Conservation (phyloP, 2,888 invertebrate species). For the Scotopteryx bipunctaria region DNA sequence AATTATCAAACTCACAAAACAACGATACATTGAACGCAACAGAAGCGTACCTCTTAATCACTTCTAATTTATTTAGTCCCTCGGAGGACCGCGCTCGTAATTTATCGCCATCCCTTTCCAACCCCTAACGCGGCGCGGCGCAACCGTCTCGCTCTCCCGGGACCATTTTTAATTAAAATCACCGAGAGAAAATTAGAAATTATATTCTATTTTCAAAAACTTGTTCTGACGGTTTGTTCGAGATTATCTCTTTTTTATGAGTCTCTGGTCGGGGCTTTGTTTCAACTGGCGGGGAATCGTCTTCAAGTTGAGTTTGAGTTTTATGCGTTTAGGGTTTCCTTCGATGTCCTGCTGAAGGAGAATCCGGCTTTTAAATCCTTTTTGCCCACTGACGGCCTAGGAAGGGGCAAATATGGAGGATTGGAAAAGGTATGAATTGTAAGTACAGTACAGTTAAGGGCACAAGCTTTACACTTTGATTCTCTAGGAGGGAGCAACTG, state of each 20-base stretch:
- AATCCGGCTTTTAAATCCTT: slow-evolving; percentile 6
- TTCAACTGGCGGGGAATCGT: slow-evolving; percentile 77
- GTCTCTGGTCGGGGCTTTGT: slow-evolving; percentile 77
- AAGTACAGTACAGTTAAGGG: too few species aligned
- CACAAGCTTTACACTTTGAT: too few species aligned
- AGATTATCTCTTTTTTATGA: slow-evolving; percentile 83
- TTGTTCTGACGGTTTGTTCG: slow-evolving; percentile 81
- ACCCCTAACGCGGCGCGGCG: slow-evolving; percentile 54
- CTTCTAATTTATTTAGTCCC: slow-evolving; percentile 83
- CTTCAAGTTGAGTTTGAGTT: slow-evolving; percentile 66
- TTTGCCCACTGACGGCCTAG: too few species aligned
- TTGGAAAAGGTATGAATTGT: too few species aligned
- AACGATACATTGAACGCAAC: slow-evolving; percentile 68
- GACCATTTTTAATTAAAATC: slow-evolving; percentile 84
- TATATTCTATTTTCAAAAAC: slow-evolving; percentile 84
- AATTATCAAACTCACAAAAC: slow-evolving; percentile 61
- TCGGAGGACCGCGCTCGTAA: slow-evolving; percentile 72
- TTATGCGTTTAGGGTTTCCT: slow-evolving; percentile 40
- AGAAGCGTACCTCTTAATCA: slow-evolving; percentile 82
- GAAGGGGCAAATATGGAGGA: too few species aligned
- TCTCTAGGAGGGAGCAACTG: too few species aligned
- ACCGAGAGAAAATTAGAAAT: slow-evolving; percentile 83
- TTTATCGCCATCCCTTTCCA: slow-evolving; percentile 76
- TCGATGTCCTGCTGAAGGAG: not conserved
- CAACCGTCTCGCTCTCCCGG: slow-evolving; percentile 71